Conservation (phyloP, 2,888 invertebrate species). For the Dryadula phaetusa region DNA sequence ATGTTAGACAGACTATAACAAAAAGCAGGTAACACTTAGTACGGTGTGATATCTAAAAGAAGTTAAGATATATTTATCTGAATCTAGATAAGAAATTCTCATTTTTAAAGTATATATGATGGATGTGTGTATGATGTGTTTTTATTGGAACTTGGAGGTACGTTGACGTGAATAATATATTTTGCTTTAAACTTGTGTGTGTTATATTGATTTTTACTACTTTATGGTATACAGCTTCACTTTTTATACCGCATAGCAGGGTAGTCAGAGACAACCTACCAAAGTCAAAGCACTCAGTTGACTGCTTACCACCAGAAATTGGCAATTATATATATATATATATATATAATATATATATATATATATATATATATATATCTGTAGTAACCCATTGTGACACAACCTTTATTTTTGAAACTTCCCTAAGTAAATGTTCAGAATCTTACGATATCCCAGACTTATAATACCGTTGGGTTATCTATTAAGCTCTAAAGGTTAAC, state of each 20-base stretch:
- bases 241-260: too few species aligned
- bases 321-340: too few species aligned
- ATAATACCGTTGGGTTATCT: conserved; percentile 36
- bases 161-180: too few species aligned
- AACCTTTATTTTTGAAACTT: conserved; percentile 29
- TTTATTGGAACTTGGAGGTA: neutral
- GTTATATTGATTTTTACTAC: too few species aligned
- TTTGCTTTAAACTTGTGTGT: too few species aligned
- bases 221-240: too few species aligned
- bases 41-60: conserved; percentile 17
- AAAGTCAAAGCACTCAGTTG: too few species aligned
- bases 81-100: neutral
- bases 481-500: conserved; percentile 41
- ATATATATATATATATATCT: neutral
- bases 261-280: too few species aligned
- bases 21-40: conserved; percentile 9
- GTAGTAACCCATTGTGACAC: neutral
- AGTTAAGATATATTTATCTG: conserved; percentile 19
- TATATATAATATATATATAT: too few species aligned
- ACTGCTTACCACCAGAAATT: too few species aligned
- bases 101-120: neutral
- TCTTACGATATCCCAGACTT: conserved; percentile 29
- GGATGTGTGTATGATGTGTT: neutral
- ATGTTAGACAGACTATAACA: neutral
- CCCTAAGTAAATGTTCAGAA: conserved; percentile 35